phyloP scores from a whole-genome alignment of 2,888 invertebrate genomes.

The Proisotoma minuta region DNA sequence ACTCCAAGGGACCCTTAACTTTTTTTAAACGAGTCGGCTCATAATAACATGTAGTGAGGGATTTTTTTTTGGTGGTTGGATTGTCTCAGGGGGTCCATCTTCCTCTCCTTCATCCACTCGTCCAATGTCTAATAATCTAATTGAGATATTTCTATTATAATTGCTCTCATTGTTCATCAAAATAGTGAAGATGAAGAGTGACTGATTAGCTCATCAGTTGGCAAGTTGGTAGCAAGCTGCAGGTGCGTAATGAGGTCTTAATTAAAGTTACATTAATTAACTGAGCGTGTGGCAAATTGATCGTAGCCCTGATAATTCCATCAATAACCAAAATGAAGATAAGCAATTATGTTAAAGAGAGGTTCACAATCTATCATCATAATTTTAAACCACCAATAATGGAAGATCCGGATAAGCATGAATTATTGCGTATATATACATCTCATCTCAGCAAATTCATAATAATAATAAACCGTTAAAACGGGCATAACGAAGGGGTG shows the following conservation, averaged over 20 bases:
- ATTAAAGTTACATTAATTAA: slow-evolving; percentile 47
- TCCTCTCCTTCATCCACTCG: not conserved
- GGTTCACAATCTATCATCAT: not conserved
- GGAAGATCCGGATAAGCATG: too few species aligned
- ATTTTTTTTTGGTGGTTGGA: not conserved
- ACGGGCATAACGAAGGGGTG: too few species aligned
- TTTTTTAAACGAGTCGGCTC: too few species aligned
- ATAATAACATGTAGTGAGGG: too few species aligned
- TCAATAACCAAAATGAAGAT: slow-evolving; percentile 7
- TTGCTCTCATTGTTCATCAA: not conserved
- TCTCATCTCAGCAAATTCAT: too few species aligned
- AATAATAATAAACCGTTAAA: too few species aligned
- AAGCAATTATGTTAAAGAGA: slow-evolving; percentile 10
- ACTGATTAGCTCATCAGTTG: slow-evolving; percentile 16
- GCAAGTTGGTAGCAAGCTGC: slow-evolving; percentile 32
- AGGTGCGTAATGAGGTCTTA: slow-evolving; percentile 47
- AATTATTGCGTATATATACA: too few species aligned
- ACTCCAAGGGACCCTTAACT: slow-evolving; percentile 4
- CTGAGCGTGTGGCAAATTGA: slow-evolving; percentile 34
- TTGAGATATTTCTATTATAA: not conserved
- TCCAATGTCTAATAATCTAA: not conserved
- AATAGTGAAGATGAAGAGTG: slow-evolving; percentile 5
- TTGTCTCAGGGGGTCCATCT: not conserved
- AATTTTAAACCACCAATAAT: too few species aligned
- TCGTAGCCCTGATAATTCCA: slow-evolving; percentile 4